phyloP scores from a whole-genome alignment of 2,797 vertebrate species.

The Premnoplex brunnescens region DNA sequence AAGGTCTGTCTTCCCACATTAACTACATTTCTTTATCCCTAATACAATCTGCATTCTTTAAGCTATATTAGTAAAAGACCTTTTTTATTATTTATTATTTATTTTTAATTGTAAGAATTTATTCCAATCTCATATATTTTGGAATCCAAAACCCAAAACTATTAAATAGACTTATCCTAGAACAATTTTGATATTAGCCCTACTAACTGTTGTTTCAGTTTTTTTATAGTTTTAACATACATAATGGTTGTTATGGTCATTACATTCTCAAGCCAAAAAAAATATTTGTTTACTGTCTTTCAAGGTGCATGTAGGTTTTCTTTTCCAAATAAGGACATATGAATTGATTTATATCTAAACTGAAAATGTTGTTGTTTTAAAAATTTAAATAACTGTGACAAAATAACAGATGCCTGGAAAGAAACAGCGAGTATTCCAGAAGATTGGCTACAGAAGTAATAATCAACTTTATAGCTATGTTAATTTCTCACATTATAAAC shows the following conservation, averaged over 20 bases:
- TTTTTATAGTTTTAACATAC: background rate
- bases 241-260: background rate
- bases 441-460: background rate
- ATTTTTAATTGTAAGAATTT: background rate
- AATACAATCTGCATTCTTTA: background rate
- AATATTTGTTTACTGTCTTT: background rate
- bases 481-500: constrained; percentile 12
- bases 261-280: background rate
- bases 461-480: background rate
- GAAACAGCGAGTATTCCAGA: background rate
- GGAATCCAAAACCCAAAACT: background rate
- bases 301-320: background rate
- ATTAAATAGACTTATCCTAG: background rate
- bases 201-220: background rate
- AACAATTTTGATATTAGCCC: background rate
- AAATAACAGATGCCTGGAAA: background rate
- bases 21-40: background rate
- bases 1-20: background rate
- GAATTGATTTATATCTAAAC: background rate
- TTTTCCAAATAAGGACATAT: background rate
- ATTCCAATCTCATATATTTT: background rate
- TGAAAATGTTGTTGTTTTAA: background rate
- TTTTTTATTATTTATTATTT: background rate
- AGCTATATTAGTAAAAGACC: background rate
- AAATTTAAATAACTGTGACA: background rate